A percentile compares a stretch with the other conserved stretches of the same genome.
These are phyloP conservation scores for Agriotes lineatus DNA, from an alignment of 2,888 invertebrate genomes.

Conservation along the genomic window DNA sequence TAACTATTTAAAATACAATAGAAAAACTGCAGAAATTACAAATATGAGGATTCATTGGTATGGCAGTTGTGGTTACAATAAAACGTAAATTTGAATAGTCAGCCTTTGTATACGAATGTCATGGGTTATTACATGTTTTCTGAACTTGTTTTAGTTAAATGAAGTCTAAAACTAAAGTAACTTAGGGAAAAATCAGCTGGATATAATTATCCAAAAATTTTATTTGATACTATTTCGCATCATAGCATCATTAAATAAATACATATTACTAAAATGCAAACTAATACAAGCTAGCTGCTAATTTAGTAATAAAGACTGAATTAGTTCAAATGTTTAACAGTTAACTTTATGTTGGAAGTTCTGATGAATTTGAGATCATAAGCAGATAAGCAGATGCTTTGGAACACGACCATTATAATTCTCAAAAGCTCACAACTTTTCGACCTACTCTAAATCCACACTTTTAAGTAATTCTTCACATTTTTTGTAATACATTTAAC, in stretches of 20 bases:
- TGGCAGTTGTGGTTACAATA: constrained; percentile 21
- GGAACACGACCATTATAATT: background rate
- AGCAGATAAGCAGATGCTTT: background rate
- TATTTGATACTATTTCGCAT: background rate
- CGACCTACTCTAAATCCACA: background rate
- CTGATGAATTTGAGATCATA: background rate
- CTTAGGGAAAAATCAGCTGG: background rate
- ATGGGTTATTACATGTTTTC: background rate
- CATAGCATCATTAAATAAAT: background rate
- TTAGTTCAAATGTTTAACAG: no score
- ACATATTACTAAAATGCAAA: no score
- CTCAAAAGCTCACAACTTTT: background rate
- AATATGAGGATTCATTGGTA: constrained; percentile 18
- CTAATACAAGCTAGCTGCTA: no score
- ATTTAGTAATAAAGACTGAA: no score
- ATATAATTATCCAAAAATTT: background rate
- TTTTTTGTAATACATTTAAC: no score
- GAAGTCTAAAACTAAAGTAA: background rate
- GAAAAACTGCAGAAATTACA: background rate
- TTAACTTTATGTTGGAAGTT: no score
- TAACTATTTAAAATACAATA: background rate
- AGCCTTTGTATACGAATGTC: constrained; percentile 18
- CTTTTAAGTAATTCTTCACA: no score
- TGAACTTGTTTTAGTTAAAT: background rate
- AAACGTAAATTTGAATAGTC: background rate